Evolutionary conservation across 2,888 invertebrate species (phyloP), one percentile per base, ranked within the genome.

Genomic region (Cephalotes varians): DNA sequence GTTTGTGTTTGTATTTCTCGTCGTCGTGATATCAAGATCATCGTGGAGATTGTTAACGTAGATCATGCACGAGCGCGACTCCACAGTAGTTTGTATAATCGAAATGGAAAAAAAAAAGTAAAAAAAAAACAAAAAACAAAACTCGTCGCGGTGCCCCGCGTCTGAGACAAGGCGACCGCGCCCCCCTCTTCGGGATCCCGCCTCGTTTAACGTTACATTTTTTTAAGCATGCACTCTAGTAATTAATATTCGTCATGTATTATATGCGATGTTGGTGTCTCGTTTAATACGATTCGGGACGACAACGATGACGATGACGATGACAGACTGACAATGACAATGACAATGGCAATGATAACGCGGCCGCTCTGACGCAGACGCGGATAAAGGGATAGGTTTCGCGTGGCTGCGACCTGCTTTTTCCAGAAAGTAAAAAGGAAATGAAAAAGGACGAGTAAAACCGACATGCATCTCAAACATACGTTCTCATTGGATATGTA

Each of bases 71-170:
- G 76, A 54, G 51, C 67, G 54, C 54, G 40, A 76, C 49, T 49
- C 34, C 72, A 86, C 77, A 84, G 82, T 90, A 89, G 86, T 85
- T 82, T 85, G 74, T 90, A 89, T 12, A 4, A 87, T 89, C 72
- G 82, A 85, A 74, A 31, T 7, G 40, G n/a, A 25, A 10, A 25
- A 34, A 51, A 37, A 72, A 51, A 21, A 9, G 44, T 47, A 47
- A 49, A 15, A 9, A n/a, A 51, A 21, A 21, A 62, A 62, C 5
- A 2, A 58, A 31, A 18, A 58, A 25, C n/a, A n/a, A n/a, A n/a
- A 83, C 73, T 82, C 79, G 83, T 85, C 76, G 77, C 60, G 67
- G 81, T 31, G 62, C 84, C 18, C 83, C 83, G 67, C 83, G 89
- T 31, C 82, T 84, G 76, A 49, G 82, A 87, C n/a, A 65, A 69